Percentiles rank a stretch among this genome's conserved stretches.
phyloP scores from a whole-genome alignment of 2,888 invertebrate genomes.

The Mesoligia furuncula region DNA sequence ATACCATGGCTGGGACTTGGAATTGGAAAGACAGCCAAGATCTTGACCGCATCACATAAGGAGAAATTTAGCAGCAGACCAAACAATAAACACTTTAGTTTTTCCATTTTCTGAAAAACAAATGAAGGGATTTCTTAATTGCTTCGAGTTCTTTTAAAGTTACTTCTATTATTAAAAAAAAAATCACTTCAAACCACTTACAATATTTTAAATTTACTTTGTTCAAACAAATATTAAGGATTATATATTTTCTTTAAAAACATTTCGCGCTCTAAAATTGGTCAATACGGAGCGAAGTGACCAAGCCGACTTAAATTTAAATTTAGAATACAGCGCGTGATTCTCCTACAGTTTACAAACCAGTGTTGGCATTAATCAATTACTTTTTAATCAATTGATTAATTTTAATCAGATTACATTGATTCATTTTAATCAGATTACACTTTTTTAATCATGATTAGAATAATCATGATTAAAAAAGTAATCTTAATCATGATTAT shows the following conservation, averaged over 20 bases:
- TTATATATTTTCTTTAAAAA: not conserved
- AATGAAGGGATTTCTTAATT: not conserved
- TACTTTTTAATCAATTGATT: too few relatives aligned
- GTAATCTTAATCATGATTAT: too few relatives aligned
- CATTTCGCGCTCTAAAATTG: not conserved
- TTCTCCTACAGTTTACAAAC: not conserved
- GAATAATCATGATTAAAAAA: too few relatives aligned
- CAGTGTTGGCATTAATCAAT: too few relatives aligned
- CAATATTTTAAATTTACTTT: not conserved
- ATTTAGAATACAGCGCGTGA: slow-evolving; percentile 21
- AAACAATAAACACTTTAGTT: slow-evolving; percentile 28
- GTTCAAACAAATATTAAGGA: not conserved
- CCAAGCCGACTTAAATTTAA: slow-evolving; percentile 27
- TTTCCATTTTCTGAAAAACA: slow-evolving; percentile 33
- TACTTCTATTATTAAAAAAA: too few relatives aligned
- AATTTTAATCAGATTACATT: too few relatives aligned
- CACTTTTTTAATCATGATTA: too few relatives aligned
- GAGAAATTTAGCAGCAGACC: slow-evolving; percentile 36
- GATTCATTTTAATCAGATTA: too few relatives aligned
- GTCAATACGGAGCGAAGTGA: slow-evolving; percentile 6
- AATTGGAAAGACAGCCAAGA: slow-evolving; percentile 73
- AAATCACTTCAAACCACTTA: not conserved
- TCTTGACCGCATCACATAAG: slow-evolving; percentile 67
- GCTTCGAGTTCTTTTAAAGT: not conserved
- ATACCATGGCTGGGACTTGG: slow-evolving; percentile 75